These are phyloP conservation scores for Petromus typicus DNA, from an alignment of 2,113 vertebrate genomes.

Conservation along the genomic window DNA sequence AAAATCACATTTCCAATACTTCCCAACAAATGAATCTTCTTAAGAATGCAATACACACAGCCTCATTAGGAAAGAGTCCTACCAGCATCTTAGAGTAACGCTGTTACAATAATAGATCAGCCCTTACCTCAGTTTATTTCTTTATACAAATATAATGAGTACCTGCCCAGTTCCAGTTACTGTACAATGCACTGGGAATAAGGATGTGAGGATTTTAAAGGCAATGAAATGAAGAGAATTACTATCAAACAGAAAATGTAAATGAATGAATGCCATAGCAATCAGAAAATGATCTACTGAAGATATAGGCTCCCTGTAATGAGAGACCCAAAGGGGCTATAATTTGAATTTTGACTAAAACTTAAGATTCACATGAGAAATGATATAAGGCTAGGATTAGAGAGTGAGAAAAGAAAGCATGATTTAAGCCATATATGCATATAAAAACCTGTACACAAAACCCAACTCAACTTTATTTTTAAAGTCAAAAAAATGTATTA, in stretches of 20 bases:
- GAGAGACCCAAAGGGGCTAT: neutral
- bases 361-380: neutral
- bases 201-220: neutral
- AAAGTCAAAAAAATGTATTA: neutral
- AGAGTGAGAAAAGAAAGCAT: neutral
- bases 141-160: neutral
- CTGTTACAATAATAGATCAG: neutral
- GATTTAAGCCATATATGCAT: neutral
- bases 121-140: neutral
- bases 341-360: neutral
- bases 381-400: neutral
- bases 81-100: neutral
- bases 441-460: neutral
- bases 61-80: neutral
- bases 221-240: neutral
- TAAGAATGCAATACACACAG: neutral
- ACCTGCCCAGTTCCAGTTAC: neutral
- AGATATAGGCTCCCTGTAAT: neutral
- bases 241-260: neutral
- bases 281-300: neutral
- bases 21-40: slow-evolving; percentile 6
- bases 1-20: neutral
- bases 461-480: neutral
- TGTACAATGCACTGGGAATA: neutral
- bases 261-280: neutral